Evolutionary conservation across 2,888 invertebrate genomes (phyloP).

Genomic region (Campopleginae sp.): DNA sequence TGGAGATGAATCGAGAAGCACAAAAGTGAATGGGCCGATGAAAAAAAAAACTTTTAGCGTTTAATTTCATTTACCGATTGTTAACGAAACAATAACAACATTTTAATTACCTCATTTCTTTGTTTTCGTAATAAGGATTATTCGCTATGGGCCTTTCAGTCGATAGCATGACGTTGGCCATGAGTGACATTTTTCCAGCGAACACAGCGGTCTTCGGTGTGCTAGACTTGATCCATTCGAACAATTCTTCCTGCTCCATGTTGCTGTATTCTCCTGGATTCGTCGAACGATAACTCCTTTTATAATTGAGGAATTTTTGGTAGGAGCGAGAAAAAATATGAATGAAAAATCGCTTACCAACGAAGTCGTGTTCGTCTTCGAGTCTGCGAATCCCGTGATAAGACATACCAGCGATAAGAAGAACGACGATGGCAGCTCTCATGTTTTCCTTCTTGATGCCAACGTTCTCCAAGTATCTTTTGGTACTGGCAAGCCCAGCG

Average conservation of each 20-base stretch:
- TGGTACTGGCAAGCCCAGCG: conserved; percentile 88
- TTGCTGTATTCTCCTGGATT: conserved; percentile 89
- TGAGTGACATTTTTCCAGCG: conserved; percentile 94
- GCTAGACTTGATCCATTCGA: conserved; percentile 90
- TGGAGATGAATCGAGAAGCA: background rate
- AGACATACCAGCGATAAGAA: conserved; percentile 86
- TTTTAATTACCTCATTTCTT: conserved; percentile 88
- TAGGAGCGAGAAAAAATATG: too few species aligned
- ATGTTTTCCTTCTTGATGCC: conserved; percentile 81
- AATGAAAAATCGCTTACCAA: conserved; percentile 78
- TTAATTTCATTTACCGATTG: background rate
- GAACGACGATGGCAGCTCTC: conserved; percentile 83
- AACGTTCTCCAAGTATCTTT: conserved; percentile 85
- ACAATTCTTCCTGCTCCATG: conserved; percentile 89
- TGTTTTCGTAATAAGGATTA: conserved; percentile 95
- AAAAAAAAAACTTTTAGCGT: background rate
- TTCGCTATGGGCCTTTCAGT: conserved; percentile 92
- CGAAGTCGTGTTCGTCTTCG: conserved; percentile 84
- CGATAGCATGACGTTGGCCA: conserved; percentile 92
- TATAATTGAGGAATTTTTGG: background rate
- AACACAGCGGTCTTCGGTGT: conserved; percentile 89
- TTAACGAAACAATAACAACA: background rate
- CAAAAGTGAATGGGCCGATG: background rate
- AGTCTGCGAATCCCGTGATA: conserved; percentile 85
- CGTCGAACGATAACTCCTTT: conserved; percentile 21